Evolutionary conservation across 2,113 vertebrate genomes (phyloP), one percentile per base, ranked within the genome.

Genomic region (Oophaga pumilio): DNA sequence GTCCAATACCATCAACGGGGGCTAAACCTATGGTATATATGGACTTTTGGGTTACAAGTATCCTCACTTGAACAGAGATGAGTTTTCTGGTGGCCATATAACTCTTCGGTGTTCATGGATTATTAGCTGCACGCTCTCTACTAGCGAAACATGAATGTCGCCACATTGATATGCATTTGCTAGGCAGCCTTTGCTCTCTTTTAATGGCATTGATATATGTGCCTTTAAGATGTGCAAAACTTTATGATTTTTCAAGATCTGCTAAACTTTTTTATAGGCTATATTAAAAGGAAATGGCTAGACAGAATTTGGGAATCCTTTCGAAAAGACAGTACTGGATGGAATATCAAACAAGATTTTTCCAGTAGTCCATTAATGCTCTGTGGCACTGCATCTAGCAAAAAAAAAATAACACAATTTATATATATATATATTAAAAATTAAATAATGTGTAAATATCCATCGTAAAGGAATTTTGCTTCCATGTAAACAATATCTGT

Each of bases 401-500:
- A 43, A 64, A 91, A 79, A 89, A 90, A 87, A 90, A 60, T 33
- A 79, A 14, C 49, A 82, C 62, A 85, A 91, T 90, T 92, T 90
- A 18, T 86, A 92, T 90, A 93, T 90, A 18, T 86, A 92, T 92
- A 92, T 90, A 92, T 92, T 92, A 92, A 92, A 93, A 94, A 93
- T 95, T 95, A 93, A 94, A 93, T 94, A 94, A 93, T 90, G 87
- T 89, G 85, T 92, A 93, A 92, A 92, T 93, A 91, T 94, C 93
- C 93, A 90, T 91, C 90, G 89, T 69, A 82, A 92, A 92, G 86
- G 91, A 91, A 92, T 92, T 91, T 85, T 90, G 91, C 90, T 93
- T 91, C 89, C 91, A 89, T 93, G 94, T 96, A 95, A 96, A 96
- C 95, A 93, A 92, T 92, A 93, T 91, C 91, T 91, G 89, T 85